Evolutionary conservation across 2,888 invertebrate species (phyloP), one percentile per base, ranked within the genome.

Genomic region (Margaritifera margaritifera): DNA sequence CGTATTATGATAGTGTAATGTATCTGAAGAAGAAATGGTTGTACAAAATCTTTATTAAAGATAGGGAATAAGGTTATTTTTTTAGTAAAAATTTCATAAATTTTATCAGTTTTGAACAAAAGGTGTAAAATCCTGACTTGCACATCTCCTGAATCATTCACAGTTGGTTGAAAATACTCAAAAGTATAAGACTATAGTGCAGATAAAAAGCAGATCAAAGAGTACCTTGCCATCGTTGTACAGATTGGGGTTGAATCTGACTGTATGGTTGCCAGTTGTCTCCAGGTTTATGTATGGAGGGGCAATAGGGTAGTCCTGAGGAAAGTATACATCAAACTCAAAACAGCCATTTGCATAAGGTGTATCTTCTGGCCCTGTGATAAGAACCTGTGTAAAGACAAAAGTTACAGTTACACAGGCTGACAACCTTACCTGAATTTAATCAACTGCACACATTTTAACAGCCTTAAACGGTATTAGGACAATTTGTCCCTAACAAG

Each of bases 181-280:
- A 42, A 42, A 42, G 11, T 42, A 42, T 42, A 42, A 42, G 42
- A 42, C 42, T 15, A 42, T 15, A 15, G 11, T 42, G 42, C 42
- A 42, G 42, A 42, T 42, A 42, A 42, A n/a, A 42, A 42, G 42
- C 15, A 2, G 15, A 15, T 42, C 42, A 42, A 42, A 42, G 3
- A 71, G 50, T 72, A 95, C 95, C 92, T 97, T 97, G 78, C 97
- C 97, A 91, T 97, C 97, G 79, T 90, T 89, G 78, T 90, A 90
- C 27, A 90, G 82, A 76, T 90, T 90, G 53, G 90, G 90, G 75
- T 90, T 90, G 79, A 90, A 90, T 60, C 90, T 79, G 66, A 90
- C 88, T 8, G 88, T 87, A 72, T 89, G 87, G 74, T 89, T 89
- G 53, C 90, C 90, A 19, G 90, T 90, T n/a, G 90, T 90, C 71